Conservation (phyloP, 2,113 vertebrate genomes). For the Myrmecobius fasciatus region DNA sequence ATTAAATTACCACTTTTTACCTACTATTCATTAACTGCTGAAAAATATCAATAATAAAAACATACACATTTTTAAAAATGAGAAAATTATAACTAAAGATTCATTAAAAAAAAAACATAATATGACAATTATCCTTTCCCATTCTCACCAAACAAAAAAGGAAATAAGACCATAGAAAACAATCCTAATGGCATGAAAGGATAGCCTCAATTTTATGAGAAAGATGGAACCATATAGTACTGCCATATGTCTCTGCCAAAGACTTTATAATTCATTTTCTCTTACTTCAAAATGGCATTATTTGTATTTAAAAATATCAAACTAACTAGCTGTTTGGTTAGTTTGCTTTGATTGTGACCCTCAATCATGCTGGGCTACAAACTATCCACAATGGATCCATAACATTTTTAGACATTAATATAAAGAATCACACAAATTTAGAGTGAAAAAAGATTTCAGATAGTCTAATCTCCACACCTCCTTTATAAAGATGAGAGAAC, state of each 20-base stretch:
- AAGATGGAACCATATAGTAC: neutral
- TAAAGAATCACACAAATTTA: neutral
- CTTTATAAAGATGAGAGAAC: neutral
- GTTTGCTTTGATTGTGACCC: too few species aligned
- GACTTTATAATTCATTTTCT: neutral
- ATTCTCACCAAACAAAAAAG: neutral
- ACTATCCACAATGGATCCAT: neutral
- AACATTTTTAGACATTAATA: neutral
- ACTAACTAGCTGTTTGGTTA: neutral
- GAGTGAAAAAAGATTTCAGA: too few species aligned
- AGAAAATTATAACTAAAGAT: conserved; percentile 2
- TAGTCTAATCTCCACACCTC: neutral
- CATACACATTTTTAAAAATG: neutral
- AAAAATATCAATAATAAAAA: neutral
- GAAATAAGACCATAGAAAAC: neutral
- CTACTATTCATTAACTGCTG: neutral
- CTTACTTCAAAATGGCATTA: neutral
- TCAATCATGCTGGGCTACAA: neutral
- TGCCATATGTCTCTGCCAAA: neutral
- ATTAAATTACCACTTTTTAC: neutral
- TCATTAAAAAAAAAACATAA: neutral
- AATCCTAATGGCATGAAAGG: neutral
- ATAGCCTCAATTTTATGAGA: neutral
- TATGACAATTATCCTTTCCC: neutral
- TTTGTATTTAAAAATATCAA: neutral